phyloP scores from a whole-genome alignment of 2,797 vertebrate genomes.

The Mus spretus region DNA sequence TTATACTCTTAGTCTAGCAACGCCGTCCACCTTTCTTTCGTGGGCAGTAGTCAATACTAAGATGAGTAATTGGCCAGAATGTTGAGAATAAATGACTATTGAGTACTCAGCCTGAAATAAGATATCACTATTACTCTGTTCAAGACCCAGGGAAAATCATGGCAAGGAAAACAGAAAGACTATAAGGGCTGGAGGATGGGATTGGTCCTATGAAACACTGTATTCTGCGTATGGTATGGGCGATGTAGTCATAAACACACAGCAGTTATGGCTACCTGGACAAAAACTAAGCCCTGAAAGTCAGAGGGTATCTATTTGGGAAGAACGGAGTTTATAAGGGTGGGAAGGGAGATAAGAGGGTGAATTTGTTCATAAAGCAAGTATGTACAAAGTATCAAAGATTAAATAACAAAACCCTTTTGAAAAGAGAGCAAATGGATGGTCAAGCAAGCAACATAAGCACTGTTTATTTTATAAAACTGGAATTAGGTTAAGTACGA shows the following conservation, averaged over 20 bases:
- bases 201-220: neutral
- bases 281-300: too few relatives aligned
- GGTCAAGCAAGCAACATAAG: neutral
- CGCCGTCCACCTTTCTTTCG: neutral
- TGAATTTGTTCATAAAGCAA: neutral
- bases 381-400: neutral
- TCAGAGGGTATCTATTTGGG: too few relatives aligned
- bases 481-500: neutral
- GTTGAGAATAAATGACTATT: neutral
- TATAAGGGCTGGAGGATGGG: neutral
- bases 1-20: neutral
- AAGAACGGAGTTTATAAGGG: too few relatives aligned
- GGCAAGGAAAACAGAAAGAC: neutral
- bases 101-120: neutral
- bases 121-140: neutral
- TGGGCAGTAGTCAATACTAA: neutral
- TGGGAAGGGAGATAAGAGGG: too few relatives aligned
- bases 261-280: neutral
- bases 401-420: neutral
- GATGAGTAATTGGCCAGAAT: neutral
- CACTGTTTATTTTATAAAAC: slow-evolving; percentile 61
- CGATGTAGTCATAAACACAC: neutral
- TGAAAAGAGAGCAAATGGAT: neutral
- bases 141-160: neutral
- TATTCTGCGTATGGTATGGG: neutral